These are phyloP conservation scores for Hypocryptadius cinnamomeus DNA, from an alignment of 2,113 vertebrate genomes.

Conservation along the genomic window DNA sequence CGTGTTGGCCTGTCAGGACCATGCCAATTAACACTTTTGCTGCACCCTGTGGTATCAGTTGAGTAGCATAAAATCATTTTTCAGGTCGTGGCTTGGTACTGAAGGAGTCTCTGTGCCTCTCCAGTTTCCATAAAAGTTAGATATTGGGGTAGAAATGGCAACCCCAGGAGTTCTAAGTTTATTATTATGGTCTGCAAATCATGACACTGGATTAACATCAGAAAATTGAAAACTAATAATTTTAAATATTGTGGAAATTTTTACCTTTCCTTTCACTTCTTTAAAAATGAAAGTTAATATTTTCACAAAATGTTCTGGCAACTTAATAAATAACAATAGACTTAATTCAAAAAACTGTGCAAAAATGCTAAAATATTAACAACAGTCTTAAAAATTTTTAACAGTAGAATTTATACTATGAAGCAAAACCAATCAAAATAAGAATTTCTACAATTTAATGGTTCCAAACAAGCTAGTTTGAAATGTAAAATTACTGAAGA, in stretches of 20 bases:
- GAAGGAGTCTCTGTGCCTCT: not conserved
- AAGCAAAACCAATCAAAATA: not conserved
- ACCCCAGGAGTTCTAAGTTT: not conserved
- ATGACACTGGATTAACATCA: not conserved
- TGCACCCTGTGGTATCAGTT: not conserved
- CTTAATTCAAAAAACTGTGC: not conserved
- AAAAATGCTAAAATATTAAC: not conserved
- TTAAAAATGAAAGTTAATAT: not conserved
- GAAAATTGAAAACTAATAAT: not conserved
- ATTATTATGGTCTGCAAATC: not conserved
- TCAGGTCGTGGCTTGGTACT: not conserved
- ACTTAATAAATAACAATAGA: not conserved
- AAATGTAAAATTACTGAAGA: not conserved
- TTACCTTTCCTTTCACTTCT: not conserved
- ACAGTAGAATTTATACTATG: not conserved
- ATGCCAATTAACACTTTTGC: not conserved
- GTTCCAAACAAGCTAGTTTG: not conserved
- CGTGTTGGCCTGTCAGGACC: not conserved
- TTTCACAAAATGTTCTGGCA: not conserved
- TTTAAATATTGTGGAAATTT: not conserved
- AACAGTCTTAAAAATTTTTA: not conserved
- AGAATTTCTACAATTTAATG: not conserved
- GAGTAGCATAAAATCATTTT: not conserved
- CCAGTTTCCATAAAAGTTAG: not conserved
- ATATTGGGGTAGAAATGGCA: not conserved